Evolutionary conservation across 2,797 vertebrate genomes (phyloP).

Genomic region (Oryzias dopingdopingensis): DNA sequence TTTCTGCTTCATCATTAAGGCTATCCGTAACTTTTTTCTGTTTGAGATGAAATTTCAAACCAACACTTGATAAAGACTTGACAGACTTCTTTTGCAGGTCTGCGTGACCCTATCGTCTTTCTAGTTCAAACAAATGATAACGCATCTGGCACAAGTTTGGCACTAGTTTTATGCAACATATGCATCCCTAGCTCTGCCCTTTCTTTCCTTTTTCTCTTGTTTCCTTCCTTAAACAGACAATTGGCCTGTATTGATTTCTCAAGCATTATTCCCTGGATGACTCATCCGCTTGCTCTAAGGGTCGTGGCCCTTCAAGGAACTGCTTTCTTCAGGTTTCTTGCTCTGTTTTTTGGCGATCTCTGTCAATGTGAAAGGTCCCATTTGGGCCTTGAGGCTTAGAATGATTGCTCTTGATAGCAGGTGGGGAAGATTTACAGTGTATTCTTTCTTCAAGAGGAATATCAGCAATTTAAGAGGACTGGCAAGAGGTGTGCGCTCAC

Average conservation of each 20-base stretch:
- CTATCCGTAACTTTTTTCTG: constrained; percentile 7
- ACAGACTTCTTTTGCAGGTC: constrained; percentile 8
- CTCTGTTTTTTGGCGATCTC: constrained; percentile 31
- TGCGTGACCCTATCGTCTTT: constrained; percentile 24
- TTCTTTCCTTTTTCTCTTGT: constrained; percentile 35
- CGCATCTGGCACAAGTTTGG: constrained; percentile 37
- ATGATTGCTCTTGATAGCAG: constrained; percentile 35
- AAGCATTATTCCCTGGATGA: constrained; percentile 53
- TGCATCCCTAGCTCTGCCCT: constrained; percentile 19
- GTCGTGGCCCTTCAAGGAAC: constrained; percentile 37
- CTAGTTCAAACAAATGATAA: constrained; percentile 41
- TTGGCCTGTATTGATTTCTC: constrained; percentile 61
- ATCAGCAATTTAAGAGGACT: constrained; percentile 63
- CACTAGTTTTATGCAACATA: constrained; percentile 44
- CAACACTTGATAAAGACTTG: constrained; percentile 15
- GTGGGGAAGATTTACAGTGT: constrained; percentile 51
- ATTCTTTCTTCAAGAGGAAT: constrained; percentile 55
- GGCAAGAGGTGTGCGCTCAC: constrained; percentile 71
- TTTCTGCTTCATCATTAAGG: neutral
- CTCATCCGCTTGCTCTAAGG: constrained; percentile 50
- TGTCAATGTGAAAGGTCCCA: constrained; percentile 49
- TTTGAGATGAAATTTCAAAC: constrained; percentile 12
- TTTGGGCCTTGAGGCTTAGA: constrained; percentile 36
- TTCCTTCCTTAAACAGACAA: constrained; percentile 56
- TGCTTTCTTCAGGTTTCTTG: constrained; percentile 37